phyloP scores from a whole-genome alignment of 2,888 invertebrate genomes.

The Melanophora roralis region DNA sequence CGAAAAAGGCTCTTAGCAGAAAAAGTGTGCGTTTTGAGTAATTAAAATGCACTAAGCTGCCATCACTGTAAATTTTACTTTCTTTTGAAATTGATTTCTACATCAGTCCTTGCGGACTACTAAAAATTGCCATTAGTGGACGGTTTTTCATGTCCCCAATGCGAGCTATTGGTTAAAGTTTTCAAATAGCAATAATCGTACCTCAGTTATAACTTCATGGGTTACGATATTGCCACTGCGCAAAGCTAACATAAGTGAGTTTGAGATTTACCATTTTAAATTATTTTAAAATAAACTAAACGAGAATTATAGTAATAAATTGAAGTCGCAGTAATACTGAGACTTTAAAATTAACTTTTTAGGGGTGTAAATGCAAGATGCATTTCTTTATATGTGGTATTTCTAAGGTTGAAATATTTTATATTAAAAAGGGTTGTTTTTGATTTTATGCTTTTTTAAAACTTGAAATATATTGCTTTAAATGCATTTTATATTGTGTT shows the following conservation, averaged over 20 bases:
- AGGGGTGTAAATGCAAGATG: too few species aligned
- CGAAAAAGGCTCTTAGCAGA: too few species aligned
- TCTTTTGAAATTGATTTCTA: conserved; percentile 29
- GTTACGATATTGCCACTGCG: conserved; percentile 47
- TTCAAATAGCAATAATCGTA: conserved; percentile 95
- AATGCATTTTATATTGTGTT: too few species aligned
- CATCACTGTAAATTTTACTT: neutral
- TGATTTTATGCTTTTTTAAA: too few species aligned
- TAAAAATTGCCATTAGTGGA: conserved; percentile 79
- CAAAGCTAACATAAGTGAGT: conserved; percentile 6
- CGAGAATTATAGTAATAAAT: conserved; percentile 16
- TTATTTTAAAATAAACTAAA: neutral
- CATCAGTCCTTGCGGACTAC: conserved; percentile 25
- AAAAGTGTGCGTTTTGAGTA: too few species aligned
- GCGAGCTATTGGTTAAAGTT: conserved; percentile 96
- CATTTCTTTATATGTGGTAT: too few species aligned
- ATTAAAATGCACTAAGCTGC: too few species aligned
- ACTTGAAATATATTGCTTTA: too few species aligned
- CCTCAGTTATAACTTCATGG: conserved; percentile 80
- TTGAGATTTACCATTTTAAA: neutral
- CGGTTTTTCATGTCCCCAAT: conserved; percentile 90
- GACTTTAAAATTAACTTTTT: too few species aligned
- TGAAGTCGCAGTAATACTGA: too few species aligned
- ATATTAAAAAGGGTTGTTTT: too few species aligned
- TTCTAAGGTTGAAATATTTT: too few species aligned